Base-by-base conservation (phyloP, 2,113 vertebrate species). In the Nothobranchius kuhntae region DNA sequence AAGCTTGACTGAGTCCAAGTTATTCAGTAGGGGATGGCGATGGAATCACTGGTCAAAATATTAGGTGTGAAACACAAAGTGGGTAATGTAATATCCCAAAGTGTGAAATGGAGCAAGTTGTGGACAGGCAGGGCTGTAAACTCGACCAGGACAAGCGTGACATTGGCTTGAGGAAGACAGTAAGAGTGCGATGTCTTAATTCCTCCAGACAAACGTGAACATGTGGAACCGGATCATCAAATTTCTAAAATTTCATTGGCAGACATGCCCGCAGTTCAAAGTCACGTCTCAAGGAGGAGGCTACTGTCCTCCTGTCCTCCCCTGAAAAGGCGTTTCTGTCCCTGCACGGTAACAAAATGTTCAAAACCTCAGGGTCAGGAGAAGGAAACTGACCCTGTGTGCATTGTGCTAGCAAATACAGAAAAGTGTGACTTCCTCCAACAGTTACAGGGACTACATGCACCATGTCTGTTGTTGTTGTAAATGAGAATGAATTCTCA, bases 61-160 rank as follows among this genome's bases (percentile, higher is more conserved):
- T 90, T 84, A 77, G 67, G 87, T 83, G 68, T 71, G 73, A 88
- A 83, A 87, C 57, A 44, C 83, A 90, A 90, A 92, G 90, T 79
- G 75, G 87, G 79, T 82, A 86, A 88, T 80, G 56, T 77, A 76
- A 86, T 89, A 86, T 83, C 76, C 81, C 72, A 26, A 61, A 84
- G 84, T 86, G 89, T 90, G 90, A 90, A 89, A 91, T 85, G 84
- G 79, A 80, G 73, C 79, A 83, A 89, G 87, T 84, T 81, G 89
- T 85, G 86, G 85, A 91, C 85, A 90, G 86, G 79, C 89, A 91
- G 86, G 77, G 85, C 59, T 75, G 89, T 91, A 85, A 81, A 80
- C 86, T 73, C 46, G 51, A 65, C 54, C 52, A 82, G 42, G 77
- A 60, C 45, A 51, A 80, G 75, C 66, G 81, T 84, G 82, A 89